phyloP scores from a whole-genome alignment of 1,140 invertebrate genomes.

The Papilio machaon region DNA sequence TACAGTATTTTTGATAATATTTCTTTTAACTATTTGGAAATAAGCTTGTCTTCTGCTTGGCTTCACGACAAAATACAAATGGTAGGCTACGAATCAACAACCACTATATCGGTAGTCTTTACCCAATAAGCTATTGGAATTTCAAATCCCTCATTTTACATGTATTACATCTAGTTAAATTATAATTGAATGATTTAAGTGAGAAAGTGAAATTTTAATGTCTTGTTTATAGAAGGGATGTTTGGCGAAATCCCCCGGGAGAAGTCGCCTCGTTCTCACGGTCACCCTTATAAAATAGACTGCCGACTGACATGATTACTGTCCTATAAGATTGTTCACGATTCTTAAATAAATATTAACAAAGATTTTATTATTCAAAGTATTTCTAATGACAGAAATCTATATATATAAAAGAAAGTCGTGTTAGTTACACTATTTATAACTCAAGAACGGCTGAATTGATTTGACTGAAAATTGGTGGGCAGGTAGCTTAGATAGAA shows the following conservation, averaged over 20 bases:
- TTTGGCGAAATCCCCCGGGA: constrained; percentile 22
- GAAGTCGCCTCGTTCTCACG: constrained; percentile 14
- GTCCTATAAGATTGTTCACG: not conserved
- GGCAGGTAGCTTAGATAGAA: no score
- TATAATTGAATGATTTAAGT: constrained; percentile 44
- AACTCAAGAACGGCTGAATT: no score
- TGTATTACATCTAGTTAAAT: constrained; percentile 1
- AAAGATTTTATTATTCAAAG: not conserved
- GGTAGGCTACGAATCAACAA: not conserved
- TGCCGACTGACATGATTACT: constrained; percentile 19
- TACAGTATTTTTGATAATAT: no score
- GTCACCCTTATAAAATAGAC: not conserved
- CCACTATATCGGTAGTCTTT: not conserved
- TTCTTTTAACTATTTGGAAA: no score
- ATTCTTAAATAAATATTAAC: not conserved
- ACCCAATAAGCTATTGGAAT: not conserved
- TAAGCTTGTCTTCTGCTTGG: no score
- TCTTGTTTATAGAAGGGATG: not conserved
- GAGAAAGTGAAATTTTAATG: constrained; percentile 32
- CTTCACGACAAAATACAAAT: no score
- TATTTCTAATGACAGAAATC: not conserved
- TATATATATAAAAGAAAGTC: no score
- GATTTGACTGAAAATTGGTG: no score
- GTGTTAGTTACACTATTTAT: no score
- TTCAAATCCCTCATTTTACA: not conserved